Evolutionary conservation across 2,888 invertebrate species (phyloP).

Genomic region (Panopea generosa): DNA sequence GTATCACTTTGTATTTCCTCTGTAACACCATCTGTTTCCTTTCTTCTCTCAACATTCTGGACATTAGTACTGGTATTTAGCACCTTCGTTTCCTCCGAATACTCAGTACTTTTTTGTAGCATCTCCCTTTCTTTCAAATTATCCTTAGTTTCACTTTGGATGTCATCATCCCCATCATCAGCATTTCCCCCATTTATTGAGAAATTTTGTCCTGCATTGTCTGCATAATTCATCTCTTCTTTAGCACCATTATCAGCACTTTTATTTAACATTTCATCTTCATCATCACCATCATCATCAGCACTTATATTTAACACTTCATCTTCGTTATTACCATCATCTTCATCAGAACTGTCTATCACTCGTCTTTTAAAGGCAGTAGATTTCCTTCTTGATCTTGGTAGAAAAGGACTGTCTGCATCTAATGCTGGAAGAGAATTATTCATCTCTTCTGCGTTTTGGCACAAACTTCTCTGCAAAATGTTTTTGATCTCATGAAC

Average conservation of each 20-base stretch:
- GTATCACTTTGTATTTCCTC: constrained; percentile 8
- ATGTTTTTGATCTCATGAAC: constrained; percentile 45
- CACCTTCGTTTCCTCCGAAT: background rate
- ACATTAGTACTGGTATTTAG: no score
- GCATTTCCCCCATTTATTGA: constrained; percentile 1
- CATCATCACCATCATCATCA: background rate
- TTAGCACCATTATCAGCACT: constrained; percentile 17
- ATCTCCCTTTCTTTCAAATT: background rate
- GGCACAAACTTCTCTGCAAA: constrained; percentile 53
- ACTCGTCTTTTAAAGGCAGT: constrained; percentile 51
- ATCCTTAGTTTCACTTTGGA: constrained; percentile 1
- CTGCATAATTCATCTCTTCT: background rate
- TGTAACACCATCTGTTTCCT: background rate
- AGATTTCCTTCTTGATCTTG: constrained; percentile 37
- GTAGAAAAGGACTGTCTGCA: constrained; percentile 28
- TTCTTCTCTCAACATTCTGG: background rate
- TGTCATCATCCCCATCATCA: background rate
- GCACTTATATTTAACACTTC: constrained; percentile 13
- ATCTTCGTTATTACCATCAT: constrained; percentile 53
- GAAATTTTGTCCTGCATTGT: background rate
- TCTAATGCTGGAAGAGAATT: background rate
- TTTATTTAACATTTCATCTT: background rate
- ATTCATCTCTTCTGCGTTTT: constrained; percentile 15
- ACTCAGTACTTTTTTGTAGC: background rate
- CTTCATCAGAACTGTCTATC: constrained; percentile 71